These are phyloP conservation scores for Eubasilissa regina DNA, from an alignment of 1,140 invertebrate genomes.

Conservation along the genomic window DNA sequence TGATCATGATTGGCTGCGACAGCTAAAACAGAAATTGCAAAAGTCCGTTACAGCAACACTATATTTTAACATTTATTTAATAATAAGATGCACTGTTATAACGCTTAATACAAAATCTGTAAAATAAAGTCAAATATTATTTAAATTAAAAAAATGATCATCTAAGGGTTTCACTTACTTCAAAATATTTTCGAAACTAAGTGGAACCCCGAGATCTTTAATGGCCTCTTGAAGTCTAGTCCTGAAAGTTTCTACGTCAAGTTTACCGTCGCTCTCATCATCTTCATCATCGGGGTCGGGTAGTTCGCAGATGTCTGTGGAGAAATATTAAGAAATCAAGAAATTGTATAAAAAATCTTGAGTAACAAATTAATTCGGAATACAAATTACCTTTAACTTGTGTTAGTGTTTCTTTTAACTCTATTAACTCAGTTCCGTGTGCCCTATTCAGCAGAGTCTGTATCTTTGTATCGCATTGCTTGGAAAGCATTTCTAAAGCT, in stretches of 20 bases:
- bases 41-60: too few species aligned
- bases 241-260: slow-evolving; percentile 71
- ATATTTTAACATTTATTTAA: too few species aligned
- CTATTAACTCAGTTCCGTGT: slow-evolving; percentile 73
- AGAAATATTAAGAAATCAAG: slow-evolving; percentile 1
- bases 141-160: too few species aligned
- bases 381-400: slow-evolving; percentile 77
- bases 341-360: background rate
- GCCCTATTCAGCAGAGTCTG: slow-evolving; percentile 75
- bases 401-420: slow-evolving; percentile 84
- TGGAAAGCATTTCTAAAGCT: slow-evolving; percentile 91
- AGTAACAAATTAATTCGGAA: background rate
- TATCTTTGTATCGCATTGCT: slow-evolving; percentile 84
- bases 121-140: too few species aligned
- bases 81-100: too few species aligned
- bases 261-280: slow-evolving; percentile 63
- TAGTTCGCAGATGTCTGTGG: slow-evolving; percentile 79
- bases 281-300: slow-evolving; percentile 79
- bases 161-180: slow-evolving; percentile 64
- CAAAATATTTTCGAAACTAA: slow-evolving; percentile 72
- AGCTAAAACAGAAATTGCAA: too few species aligned
- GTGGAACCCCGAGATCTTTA: slow-evolving; percentile 75
- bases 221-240: slow-evolving; percentile 73
- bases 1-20: too few species aligned
- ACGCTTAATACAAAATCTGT: too few species aligned